These are phyloP conservation scores for Clivina fossor DNA, from an alignment of 2,888 invertebrate species.

Conservation along the genomic window DNA sequence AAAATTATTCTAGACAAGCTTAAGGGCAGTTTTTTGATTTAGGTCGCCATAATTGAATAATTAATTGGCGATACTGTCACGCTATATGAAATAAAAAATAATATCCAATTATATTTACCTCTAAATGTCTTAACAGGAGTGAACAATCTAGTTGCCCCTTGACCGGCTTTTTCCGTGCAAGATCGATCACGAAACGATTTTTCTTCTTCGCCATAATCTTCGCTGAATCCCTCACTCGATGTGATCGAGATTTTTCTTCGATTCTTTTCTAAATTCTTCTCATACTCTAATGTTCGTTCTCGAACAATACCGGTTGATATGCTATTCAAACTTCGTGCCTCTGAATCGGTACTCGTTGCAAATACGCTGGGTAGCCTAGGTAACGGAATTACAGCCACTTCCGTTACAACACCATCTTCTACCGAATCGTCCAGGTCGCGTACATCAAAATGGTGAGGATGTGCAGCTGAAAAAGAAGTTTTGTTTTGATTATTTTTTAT, in stretches of 20 bases:
- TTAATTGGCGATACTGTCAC: no score
- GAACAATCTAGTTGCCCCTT: constrained; percentile 32
- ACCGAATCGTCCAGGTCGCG: constrained; percentile 63
- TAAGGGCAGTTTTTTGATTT: no score
- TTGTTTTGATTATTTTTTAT: not conserved
- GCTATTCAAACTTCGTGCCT: constrained; percentile 14
- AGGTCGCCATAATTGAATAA: no score
- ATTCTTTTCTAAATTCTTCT: constrained; percentile 56
- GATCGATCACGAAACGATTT: constrained; percentile 71
- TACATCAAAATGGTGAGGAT: constrained; percentile 75
- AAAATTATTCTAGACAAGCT: no score
- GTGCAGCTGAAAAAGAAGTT: constrained; percentile 34
- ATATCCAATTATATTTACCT: constrained; percentile 9
- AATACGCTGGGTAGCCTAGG: constrained; percentile 63
- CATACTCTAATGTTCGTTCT: constrained; percentile 56
- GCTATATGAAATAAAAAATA: not conserved
- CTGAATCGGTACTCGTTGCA: constrained; percentile 36
- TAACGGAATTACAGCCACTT: constrained; percentile 64
- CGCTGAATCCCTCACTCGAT: constrained; percentile 50
- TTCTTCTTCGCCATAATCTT: constrained; percentile 62
- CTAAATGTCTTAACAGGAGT: constrained; percentile 19
- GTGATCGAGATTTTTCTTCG: constrained; percentile 47
- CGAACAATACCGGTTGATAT: constrained; percentile 53
- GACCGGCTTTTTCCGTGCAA: constrained; percentile 58
- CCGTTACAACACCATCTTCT: constrained; percentile 66